These are phyloP conservation scores for Ciconia stormi DNA, from an alignment of 2,113 vertebrate genomes.

Conservation along the genomic window DNA sequence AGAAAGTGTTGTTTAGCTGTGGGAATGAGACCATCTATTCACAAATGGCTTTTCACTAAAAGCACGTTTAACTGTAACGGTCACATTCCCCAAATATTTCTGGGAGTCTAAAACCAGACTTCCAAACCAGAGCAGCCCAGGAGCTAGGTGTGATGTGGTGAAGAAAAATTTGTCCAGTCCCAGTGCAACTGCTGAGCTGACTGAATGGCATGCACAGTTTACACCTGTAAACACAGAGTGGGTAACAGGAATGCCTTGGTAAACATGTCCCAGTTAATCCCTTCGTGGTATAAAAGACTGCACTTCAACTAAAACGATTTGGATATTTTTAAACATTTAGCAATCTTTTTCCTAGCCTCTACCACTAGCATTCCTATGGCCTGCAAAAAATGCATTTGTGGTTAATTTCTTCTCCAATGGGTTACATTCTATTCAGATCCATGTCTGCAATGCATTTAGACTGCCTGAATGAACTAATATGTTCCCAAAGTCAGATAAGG, in stretches of 20 bases:
- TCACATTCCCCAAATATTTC: slow-evolving; percentile 66
- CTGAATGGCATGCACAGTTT: slow-evolving; percentile 43
- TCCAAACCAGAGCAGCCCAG: slow-evolving; percentile 42
- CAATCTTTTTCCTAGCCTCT: not conserved
- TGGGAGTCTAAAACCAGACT: slow-evolving; percentile 44
- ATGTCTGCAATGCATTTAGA: not conserved
- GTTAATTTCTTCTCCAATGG: not conserved
- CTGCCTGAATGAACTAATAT: not conserved
- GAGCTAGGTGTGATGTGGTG: slow-evolving; percentile 60
- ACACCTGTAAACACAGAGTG: slow-evolving; percentile 52
- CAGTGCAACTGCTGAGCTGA: slow-evolving; percentile 29
- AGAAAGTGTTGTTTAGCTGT: slow-evolving; percentile 48
- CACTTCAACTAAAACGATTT: not conserved
- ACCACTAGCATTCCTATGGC: not conserved
- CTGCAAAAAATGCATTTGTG: slow-evolving; percentile 10
- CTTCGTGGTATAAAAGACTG: not conserved
- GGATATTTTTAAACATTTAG: slow-evolving; percentile 55
- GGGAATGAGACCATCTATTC: slow-evolving; percentile 35
- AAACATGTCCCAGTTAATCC: slow-evolving; percentile 63
- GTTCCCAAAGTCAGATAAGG: not conserved
- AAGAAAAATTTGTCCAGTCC: not conserved
- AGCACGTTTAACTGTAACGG: slow-evolving; percentile 44
- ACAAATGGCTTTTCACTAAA: slow-evolving; percentile 48
- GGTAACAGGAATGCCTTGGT: slow-evolving; percentile 19
- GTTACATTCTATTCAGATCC: not conserved